These are phyloP conservation scores for Cyclina sinensis DNA, from an alignment of 1,140 invertebrate genomes.

Conservation along the genomic window DNA sequence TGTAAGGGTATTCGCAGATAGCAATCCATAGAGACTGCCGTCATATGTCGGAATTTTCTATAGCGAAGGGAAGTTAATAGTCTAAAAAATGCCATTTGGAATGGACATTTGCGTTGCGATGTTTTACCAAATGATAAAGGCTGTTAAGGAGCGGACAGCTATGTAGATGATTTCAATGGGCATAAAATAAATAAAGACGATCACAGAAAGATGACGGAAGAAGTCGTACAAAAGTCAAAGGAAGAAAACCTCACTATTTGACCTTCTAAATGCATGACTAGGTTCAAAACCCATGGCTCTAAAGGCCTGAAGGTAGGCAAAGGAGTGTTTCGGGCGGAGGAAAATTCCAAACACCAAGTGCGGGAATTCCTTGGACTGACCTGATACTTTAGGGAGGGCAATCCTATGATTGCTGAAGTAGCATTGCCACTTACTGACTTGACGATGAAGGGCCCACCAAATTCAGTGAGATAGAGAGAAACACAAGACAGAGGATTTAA, in stretches of 20 bases:
- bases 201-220: constrained; percentile 29
- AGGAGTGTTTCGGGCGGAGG: constrained; percentile 68
- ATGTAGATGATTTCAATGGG: constrained; percentile 72
- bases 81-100: constrained; percentile 75
- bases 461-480: no score
- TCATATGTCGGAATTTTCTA: constrained; percentile 63
- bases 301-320: constrained; percentile 40
- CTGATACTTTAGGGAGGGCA: no score
- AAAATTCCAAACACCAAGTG: no score
- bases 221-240: constrained; percentile 55
- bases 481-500: no score
- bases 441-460: no score
- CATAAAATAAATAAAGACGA: constrained; percentile 44
- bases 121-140: constrained; percentile 66
- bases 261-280: constrained; percentile 68
- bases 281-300: constrained; percentile 53
- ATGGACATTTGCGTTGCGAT: constrained; percentile 64
- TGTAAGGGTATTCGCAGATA: neutral
- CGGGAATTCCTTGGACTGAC: no score
- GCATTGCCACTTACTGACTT: no score
- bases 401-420: no score
- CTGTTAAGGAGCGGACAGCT: constrained; percentile 54
- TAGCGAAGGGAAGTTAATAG: constrained; percentile 47
- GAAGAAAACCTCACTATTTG: constrained; percentile 53
- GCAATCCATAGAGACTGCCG: constrained; percentile 1